Percentiles rank a stretch among this genome's conserved stretches.
These are phyloP conservation scores for Parus major DNA, from an alignment of 2,113 vertebrate genomes.

Conservation along the genomic window DNA sequence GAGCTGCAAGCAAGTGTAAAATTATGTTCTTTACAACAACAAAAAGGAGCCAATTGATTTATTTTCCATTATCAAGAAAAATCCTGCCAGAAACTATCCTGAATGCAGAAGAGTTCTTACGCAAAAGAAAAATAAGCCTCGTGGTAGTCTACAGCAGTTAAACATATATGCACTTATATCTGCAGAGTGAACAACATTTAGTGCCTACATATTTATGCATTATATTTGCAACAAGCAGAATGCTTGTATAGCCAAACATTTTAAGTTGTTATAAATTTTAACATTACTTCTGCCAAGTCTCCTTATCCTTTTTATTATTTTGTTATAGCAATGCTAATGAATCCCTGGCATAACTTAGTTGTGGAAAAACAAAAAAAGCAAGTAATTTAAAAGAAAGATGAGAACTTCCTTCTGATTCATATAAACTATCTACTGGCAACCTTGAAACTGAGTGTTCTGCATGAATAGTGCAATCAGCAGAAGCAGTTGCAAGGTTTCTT, in stretches of 20 bases:
- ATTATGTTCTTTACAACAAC: background rate
- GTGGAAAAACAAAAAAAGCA: background rate
- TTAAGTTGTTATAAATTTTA: background rate
- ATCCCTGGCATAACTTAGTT: background rate
- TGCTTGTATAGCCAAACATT: background rate
- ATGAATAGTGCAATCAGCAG: background rate
- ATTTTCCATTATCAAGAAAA: background rate
- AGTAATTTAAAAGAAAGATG: background rate
- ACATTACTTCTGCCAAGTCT: background rate
- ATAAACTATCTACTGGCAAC: background rate
- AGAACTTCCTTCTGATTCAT: background rate
- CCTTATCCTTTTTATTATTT: background rate
- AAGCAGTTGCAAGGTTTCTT: conserved; percentile 15
- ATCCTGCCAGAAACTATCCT: background rate
- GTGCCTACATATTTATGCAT: background rate
- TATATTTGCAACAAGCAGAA: background rate
- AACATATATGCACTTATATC: background rate
- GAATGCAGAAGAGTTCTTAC: background rate
- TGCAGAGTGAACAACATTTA: background rate
- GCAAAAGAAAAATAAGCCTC: background rate
- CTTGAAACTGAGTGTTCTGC: background rate
- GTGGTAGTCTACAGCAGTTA: background rate
- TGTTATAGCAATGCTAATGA: background rate
- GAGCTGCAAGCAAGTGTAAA: background rate
- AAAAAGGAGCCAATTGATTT: background rate